A percentile compares a stretch with the other conserved stretches of the same genome.
phyloP scores from a whole-genome alignment of 2,113 vertebrate species.

The Poeciliopsis retropinna region DNA sequence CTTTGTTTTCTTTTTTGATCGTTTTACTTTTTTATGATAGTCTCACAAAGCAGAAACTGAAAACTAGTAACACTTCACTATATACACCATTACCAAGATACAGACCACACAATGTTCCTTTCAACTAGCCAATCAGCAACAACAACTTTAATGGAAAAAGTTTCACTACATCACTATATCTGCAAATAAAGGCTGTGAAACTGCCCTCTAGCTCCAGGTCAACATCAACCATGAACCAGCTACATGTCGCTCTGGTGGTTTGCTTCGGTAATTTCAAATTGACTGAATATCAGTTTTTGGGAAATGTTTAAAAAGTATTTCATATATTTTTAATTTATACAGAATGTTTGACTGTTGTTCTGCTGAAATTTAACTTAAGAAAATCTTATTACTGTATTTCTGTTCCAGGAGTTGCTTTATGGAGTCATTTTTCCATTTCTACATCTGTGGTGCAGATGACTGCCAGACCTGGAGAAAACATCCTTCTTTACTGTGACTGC shows the following conservation, averaged over 20 bases:
- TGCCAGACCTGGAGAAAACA: slow-evolving; percentile 39
- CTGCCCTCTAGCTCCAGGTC: not conserved
- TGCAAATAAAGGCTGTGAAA: too few relatives aligned
- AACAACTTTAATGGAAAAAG: slow-evolving; percentile 10
- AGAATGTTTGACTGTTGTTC: too few relatives aligned
- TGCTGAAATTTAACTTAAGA: too few relatives aligned
- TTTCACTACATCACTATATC: not conserved
- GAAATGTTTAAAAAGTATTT: not conserved
- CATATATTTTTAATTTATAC: too few relatives aligned
- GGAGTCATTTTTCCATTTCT: slow-evolving; percentile 3
- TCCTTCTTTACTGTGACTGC: slow-evolving; percentile 54
- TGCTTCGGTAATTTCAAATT: not conserved
- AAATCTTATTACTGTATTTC: not conserved
- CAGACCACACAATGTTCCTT: slow-evolving; percentile 14
- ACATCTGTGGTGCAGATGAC: slow-evolving; percentile 14
- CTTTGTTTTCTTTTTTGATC: too few relatives aligned
- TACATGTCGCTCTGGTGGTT: not conserved
- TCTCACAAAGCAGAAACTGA: too few relatives aligned
- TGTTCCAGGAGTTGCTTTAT: slow-evolving; percentile 2
- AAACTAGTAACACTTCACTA: too few relatives aligned
- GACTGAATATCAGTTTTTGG: not conserved
- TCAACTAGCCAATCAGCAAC: slow-evolving; percentile 17
- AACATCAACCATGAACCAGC: slow-evolving; percentile 14
- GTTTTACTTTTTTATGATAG: too few relatives aligned
- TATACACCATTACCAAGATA: not conserved